Evolutionary conservation across 2,113 vertebrate species (phyloP).

Genomic region (Stegastes partitus): DNA sequence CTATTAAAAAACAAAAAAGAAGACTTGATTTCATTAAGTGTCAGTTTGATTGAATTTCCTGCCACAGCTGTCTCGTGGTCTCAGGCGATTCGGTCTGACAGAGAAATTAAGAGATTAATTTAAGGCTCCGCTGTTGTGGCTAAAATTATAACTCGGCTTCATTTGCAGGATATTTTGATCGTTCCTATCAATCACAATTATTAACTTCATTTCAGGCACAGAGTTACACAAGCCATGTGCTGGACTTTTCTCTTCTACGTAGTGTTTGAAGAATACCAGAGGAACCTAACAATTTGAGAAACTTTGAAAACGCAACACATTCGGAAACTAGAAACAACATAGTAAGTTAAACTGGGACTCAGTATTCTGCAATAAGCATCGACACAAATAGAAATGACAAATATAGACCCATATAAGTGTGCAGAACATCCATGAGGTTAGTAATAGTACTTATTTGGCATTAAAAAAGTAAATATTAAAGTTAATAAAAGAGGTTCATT

Average conservation of each 20-base stretch:
- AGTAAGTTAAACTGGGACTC: too few relatives aligned
- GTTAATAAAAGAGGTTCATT: too few relatives aligned
- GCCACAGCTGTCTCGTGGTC: slow-evolving; percentile 14
- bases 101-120: slow-evolving; percentile 37
- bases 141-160: background rate
- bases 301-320: background rate
- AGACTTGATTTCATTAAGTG: background rate
- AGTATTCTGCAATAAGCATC: too few relatives aligned
- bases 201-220: background rate
- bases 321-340: too few relatives aligned
- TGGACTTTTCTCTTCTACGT: background rate
- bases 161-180: slow-evolving; percentile 2
- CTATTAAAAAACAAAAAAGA: background rate
- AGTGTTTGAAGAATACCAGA: too few relatives aligned
- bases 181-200: slow-evolving; percentile 13
- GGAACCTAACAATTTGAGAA: background rate
- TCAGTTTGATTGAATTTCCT: slow-evolving; percentile 15
- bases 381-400: too few relatives aligned
- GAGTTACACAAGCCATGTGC: background rate
- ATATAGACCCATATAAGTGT: too few relatives aligned
- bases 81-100: slow-evolving; percentile 23
- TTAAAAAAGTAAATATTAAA: too few relatives aligned
- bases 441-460: too few relatives aligned
- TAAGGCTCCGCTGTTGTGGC: background rate
- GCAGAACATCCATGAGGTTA: too few relatives aligned